A percentile compares a stretch with the other conserved stretches of the same genome.
Conservation (phyloP, 2,113 vertebrate genomes). For the Eurystomus gularis region DNA sequence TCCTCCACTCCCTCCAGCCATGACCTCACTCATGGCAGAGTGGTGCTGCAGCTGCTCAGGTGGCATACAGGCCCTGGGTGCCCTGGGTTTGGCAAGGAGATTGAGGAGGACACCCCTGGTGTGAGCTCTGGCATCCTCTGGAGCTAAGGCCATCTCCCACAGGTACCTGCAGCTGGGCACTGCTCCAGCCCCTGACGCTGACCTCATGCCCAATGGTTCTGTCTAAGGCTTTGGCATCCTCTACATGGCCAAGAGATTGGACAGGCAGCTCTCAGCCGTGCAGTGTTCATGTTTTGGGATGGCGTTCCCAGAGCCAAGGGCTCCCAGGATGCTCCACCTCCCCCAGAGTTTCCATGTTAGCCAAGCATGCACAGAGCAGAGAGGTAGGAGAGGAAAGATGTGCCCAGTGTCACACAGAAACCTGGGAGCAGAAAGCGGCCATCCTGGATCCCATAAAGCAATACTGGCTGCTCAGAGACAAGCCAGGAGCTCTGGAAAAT, state of each 20-base stretch:
- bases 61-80: not conserved
- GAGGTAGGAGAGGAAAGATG: not conserved
- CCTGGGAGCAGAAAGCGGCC: not conserved
- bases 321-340: not conserved
- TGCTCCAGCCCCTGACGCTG: not conserved
- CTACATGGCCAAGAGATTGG: not conserved
- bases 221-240: not conserved
- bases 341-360: not conserved
- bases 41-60: not conserved
- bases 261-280: not conserved
- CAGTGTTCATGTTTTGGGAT: not conserved
- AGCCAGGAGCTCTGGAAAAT: not conserved
- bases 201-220: not conserved
- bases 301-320: not conserved
- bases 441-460: not conserved
- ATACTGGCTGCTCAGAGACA: not conserved
- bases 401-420: not conserved
- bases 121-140: not conserved
- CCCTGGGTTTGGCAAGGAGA: not conserved
- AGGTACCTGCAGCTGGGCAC: not conserved
- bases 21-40: not conserved
- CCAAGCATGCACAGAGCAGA: not conserved
- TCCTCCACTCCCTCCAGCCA: not conserved
- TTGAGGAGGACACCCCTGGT: not conserved
- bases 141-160: not conserved